Percentiles rank a stretch among this genome's conserved stretches.
phyloP scores from a whole-genome alignment of 2,797 vertebrate genomes.

The Cyprinella venusta region DNA sequence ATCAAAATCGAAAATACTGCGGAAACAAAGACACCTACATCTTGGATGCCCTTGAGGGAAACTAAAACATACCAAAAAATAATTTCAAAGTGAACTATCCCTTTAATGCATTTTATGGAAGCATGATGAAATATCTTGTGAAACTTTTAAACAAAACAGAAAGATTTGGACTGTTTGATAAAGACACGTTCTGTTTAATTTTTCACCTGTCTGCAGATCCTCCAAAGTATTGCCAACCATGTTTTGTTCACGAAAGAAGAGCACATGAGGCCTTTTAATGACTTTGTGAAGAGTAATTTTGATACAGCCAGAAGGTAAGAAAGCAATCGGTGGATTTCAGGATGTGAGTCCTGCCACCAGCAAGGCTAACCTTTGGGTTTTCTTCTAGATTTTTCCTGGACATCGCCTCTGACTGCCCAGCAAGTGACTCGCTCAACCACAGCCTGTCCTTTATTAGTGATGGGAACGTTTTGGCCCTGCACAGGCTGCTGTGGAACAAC shows the following conservation, averaged over 20 bases:
- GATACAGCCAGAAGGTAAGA: constrained; percentile 91
- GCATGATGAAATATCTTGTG: neutral
- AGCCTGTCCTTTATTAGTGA: constrained; percentile 98
- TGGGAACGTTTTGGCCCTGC: constrained; percentile 92
- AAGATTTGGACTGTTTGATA: neutral
- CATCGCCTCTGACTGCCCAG: constrained; percentile 94
- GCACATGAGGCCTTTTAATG: constrained; percentile 97
- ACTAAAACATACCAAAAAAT: too few relatives aligned
- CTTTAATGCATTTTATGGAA: neutral
- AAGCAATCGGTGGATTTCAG: neutral
- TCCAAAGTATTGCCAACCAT: constrained; percentile 97
- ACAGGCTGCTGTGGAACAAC: constrained; percentile 96
- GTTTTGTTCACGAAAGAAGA: constrained; percentile 98
- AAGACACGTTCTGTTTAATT: neutral
- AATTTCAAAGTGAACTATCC: too few relatives aligned
- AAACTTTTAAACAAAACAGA: neutral
- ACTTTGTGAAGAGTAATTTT: constrained; percentile 97
- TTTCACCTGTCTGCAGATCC: constrained; percentile 78
- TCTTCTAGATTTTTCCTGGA: constrained; percentile 90
- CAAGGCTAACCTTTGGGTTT: neutral
- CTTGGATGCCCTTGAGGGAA: too few relatives aligned
- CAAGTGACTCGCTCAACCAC: constrained; percentile 93
- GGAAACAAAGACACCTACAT: too few relatives aligned
- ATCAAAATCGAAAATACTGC: too few relatives aligned
- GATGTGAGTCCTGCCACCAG: neutral